A percentile compares a stretch with the other conserved stretches of the same genome.
These are phyloP conservation scores for Coccyzus lansbergi DNA, from an alignment of 2,797 vertebrate genomes.

Conservation along the genomic window DNA sequence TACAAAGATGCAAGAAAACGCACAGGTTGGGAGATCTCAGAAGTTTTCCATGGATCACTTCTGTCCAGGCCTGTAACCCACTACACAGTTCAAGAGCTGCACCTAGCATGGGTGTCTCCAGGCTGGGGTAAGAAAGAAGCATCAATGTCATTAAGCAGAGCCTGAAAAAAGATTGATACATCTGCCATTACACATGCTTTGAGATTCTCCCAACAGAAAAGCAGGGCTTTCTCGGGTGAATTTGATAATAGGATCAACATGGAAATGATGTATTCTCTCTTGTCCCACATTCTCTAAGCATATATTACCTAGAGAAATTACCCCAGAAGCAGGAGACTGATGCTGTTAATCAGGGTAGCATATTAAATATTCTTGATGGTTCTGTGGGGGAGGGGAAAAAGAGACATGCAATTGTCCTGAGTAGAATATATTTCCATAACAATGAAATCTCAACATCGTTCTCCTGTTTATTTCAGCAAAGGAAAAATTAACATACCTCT, in stretches of 20 bases:
- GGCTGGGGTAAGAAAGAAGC: background rate
- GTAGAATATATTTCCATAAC: conserved; percentile 27
- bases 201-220: background rate
- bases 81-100: background rate
- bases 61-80: background rate
- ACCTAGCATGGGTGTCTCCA: background rate
- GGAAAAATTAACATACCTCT: conserved; percentile 28
- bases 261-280: background rate
- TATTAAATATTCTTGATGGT: conserved; percentile 38
- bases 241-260: background rate
- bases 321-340: conserved; percentile 9
- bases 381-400: background rate
- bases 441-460: conserved; percentile 26
- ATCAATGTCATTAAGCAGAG: background rate
- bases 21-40: background rate
- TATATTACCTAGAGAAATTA: conserved; percentile 19
- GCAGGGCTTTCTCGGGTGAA: background rate
- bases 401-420: background rate
- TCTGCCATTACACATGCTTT: background rate
- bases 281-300: background rate
- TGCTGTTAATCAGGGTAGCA: conserved; percentile 19
- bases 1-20: background rate
- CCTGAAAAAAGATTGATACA: background rate
- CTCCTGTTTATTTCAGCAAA: conserved; percentile 6
- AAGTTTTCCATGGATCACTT: background rate